These are phyloP conservation scores for Drosophila trichaetosa DNA, from an alignment of 2,888 invertebrate genomes.

Conservation along the genomic window DNA sequence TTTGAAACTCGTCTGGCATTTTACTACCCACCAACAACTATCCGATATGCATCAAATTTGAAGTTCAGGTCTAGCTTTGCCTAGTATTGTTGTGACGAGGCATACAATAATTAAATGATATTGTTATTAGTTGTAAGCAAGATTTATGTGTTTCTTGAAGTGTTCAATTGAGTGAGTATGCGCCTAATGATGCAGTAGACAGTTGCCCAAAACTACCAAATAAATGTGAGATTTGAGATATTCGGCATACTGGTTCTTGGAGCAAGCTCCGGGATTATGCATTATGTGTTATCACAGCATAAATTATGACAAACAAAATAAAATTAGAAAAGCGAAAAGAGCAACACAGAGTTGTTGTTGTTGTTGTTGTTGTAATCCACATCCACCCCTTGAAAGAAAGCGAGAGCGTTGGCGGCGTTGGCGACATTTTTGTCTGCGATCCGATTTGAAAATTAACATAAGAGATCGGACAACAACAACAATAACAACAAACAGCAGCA, in stretches of 20 bases:
- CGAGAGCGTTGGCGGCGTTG: slow-evolving; percentile 73
- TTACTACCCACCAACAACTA: neutral
- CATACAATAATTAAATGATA: neutral
- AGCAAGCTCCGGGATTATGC: slow-evolving; percentile 3
- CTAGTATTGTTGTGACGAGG: neutral
- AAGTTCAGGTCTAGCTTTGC: neutral
- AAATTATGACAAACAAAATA: neutral
- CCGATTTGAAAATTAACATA: slow-evolving; percentile 61
- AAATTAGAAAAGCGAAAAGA: slow-evolving; percentile 5
- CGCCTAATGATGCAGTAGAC: neutral
- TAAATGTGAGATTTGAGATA: neutral
- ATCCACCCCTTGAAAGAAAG: slow-evolving; percentile 64
- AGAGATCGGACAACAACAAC: slow-evolving; percentile 49
- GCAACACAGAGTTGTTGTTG: neutral
- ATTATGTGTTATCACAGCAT: slow-evolving; percentile 21
- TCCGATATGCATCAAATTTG: neutral
- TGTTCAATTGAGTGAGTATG: neutral
- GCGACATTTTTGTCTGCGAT: slow-evolving; percentile 45
- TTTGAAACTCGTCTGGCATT: neutral
- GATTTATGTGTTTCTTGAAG: neutral
- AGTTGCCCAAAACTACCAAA: neutral
- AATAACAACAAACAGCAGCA: neutral
- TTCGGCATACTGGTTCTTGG: slow-evolving; percentile 13
- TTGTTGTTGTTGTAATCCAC: slow-evolving; percentile 24
- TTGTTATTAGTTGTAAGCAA: neutral